Evolutionary conservation across 92 coral and sea anemone species (phyloP), one percentile per base, ranked within the genome.

Genomic region (Bergia sp.): DNA sequence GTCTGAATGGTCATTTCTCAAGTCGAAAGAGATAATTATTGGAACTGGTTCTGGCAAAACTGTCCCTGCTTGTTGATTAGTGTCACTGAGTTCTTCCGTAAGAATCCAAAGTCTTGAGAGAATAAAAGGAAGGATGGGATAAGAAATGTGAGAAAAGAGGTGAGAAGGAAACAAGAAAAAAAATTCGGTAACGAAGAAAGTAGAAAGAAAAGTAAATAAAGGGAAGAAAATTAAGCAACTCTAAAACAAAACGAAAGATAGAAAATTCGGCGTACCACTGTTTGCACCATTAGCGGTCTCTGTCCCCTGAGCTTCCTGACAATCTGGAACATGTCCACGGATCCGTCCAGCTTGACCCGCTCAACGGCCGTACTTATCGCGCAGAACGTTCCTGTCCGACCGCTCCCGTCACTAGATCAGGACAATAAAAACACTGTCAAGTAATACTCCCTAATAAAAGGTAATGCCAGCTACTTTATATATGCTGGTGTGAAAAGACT

Each of bases 371-470:
- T 92, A 21, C 91, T 93, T 64, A 95, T 86, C 37, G 99, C 99
- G 79, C 98, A 97, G 90, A 97, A 94, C 61, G 98, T 94, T 11
- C 99, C 99, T 0, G 99, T 94, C 49, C 99, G 98, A 57, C 99
- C 99, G 61, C 98, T 93, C 38, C 99, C 99, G 91, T 97, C 98
- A 77, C 99, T 97, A 61, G 23, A 55, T 20, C 10, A 23, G 45
- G 49, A 23, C 15, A 77, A 80, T 65, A 76, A 21, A 64, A 53
- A 82, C 15, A 16, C 0, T 61, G 65, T 38, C 13, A 53, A 12
- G 47, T 44, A 18, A 20, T 45, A 47, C 5, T 18, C 36, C 36
- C 39, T 44, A 18, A 42, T 8, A 40, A 20, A 10, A n/a, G 41
- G 29, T 37, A 13, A 36, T 80, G 36, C 13, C 36, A 12, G 29